These are phyloP conservation scores for Lemur catta DNA, from an alignment of 2,797 vertebrate species.

Conservation along the genomic window DNA sequence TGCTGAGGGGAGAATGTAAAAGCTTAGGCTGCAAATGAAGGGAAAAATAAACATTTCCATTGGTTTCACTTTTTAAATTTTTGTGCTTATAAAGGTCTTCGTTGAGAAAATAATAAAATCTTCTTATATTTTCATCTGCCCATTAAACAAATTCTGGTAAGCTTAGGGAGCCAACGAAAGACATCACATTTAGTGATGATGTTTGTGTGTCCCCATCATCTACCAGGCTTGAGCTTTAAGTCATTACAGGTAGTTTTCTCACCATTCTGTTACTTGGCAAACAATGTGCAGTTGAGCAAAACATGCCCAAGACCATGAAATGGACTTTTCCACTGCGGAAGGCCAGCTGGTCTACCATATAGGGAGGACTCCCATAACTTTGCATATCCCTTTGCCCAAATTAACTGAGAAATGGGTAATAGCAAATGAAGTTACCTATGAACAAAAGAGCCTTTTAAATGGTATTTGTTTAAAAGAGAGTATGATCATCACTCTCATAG, in stretches of 20 bases:
- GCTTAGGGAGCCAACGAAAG: background rate
- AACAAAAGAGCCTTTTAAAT: conserved; percentile 28
- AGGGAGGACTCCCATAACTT: background rate
- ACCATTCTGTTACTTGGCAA: background rate
- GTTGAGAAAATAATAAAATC: conserved; percentile 11
- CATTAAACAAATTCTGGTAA: background rate
- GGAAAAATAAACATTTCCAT: background rate
- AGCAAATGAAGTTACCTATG: background rate
- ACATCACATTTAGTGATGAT: background rate
- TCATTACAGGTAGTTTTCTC: background rate
- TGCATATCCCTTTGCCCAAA: background rate
- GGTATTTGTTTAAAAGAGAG: conserved; percentile 15
- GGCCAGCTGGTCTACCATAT: background rate
- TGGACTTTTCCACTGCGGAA: background rate
- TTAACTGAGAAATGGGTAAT: background rate
- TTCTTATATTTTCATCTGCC: background rate
- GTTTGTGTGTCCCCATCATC: background rate
- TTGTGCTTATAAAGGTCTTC: background rate
- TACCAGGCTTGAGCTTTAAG: background rate
- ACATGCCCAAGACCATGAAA: background rate
- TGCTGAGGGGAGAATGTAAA: background rate
- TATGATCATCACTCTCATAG: background rate
- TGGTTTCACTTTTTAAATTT: background rate
- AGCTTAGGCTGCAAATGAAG: background rate
- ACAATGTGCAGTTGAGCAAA: background rate